Evolutionary conservation across 2,113 vertebrate genomes (phyloP), one percentile per base, ranked within the genome.

Genomic region (Lophotis ruficrista): DNA sequence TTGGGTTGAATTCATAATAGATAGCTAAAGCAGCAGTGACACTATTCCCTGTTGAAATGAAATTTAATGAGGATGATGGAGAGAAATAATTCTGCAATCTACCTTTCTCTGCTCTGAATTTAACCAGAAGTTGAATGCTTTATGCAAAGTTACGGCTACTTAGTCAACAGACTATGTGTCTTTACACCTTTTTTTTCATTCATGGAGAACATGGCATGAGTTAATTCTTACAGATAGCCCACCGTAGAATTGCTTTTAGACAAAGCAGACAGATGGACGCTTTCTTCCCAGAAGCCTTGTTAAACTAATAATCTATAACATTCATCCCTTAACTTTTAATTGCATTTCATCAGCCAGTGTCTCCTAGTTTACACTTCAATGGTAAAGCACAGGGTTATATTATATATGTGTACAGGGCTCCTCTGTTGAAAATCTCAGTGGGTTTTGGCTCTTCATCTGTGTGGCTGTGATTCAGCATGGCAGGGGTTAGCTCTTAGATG

Each of bases 401-500:
- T 91, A 78, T 61, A 37, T 82, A 53, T 86, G 53, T 73, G 43
- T 90, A 54, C 57, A 90, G 80, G 43, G 66, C 14, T 88, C 9
- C 53, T 92, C 37, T 6, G 18, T 66, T 89, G 68, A 89, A 95
- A 97, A 81, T 96, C 91, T 91, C 83, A 72, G 91, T 87, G 84
- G 91, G 91, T 80, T 97, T 96, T 90, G n/a, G 18, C 51, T 96
- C 73, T 96, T 95, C 53, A 77, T 90, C 82, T 79, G 35, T 79
- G 70, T 83, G 83, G 33, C 28, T 92, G 64, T 78, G 91, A 87
- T 96, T 97, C 97, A 38, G 96, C 94, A 93, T 91, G 91, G 93
- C 91, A 98, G 97, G 97, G 94, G 98, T 98, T 98, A 98, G 96
- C 91, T 98, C 96, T 97, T 97, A 96, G 94, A 98, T 96, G 96